Percentiles rank a stretch among this genome's conserved stretches.
Conservation (phyloP, 2,797 vertebrate genomes). For the Erethizon dorsatum region DNA sequence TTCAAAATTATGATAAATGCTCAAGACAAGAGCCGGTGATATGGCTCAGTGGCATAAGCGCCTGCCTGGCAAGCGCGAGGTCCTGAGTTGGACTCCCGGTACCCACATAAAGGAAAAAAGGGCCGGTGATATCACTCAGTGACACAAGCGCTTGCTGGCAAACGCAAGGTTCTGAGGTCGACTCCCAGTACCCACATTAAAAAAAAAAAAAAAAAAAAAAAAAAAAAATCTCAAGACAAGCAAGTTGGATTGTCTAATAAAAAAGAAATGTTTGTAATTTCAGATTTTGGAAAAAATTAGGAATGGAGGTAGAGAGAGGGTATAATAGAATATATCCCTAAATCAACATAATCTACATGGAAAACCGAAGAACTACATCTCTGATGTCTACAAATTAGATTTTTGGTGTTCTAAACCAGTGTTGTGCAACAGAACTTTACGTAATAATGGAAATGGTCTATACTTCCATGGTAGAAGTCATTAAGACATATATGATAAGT, state of each 20-base stretch:
- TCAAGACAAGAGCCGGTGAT: too few species aligned
- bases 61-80: too few species aligned
- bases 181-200: too few species aligned
- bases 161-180: too few species aligned
- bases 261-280: constrained; percentile 60
- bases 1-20: constrained; percentile 70
- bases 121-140: too few species aligned
- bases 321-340: constrained; percentile 17
- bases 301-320: neutral
- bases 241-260: constrained; percentile 45
- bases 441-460: constrained; percentile 17
- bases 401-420: constrained; percentile 38
- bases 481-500: neutral
- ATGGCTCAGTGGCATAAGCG: too few species aligned
- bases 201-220: too few species aligned
- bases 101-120: too few species aligned
- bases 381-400: constrained; percentile 42
- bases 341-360: constrained; percentile 59
- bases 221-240: constrained; percentile 34
- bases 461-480: neutral
- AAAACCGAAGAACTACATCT: constrained; percentile 52
- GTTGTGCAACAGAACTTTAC: neutral
- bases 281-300: constrained; percentile 19
- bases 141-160: too few species aligned
- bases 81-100: too few species aligned